Conservation (phyloP, 2,797 vertebrate species). For the Vespertilio murinus region DNA sequence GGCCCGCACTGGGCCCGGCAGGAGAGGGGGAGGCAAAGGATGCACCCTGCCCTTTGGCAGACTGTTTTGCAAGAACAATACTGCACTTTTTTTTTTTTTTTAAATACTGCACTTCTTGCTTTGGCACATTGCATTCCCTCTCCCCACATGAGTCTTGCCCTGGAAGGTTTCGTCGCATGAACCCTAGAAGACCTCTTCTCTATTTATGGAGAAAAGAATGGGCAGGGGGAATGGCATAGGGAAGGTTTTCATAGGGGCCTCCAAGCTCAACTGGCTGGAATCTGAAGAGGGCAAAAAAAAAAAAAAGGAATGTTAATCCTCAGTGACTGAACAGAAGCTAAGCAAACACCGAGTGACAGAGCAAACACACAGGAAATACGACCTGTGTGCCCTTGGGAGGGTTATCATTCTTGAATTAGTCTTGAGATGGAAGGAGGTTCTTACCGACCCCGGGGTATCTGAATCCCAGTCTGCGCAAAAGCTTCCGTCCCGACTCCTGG, state of each 20-base stretch:
- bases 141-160: not conserved
- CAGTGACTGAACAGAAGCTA: conserved; percentile 55
- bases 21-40: not conserved
- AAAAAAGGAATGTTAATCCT: not conserved
- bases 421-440: not conserved
- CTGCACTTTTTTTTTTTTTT: not conserved
- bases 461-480: conserved; percentile 11
- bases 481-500: not conserved
- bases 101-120: not conserved
- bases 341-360: conserved; percentile 21
- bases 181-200: not conserved
- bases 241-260: not conserved
- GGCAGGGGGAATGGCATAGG: not conserved
- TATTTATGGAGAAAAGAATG: conserved; percentile 6
- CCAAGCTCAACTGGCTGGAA: conserved; percentile 31
- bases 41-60: no score
- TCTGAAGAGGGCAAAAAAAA: conserved; percentile 18
- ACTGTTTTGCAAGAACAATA: not conserved
- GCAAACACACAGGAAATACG: conserved; percentile 50
- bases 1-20: not conserved
- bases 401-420: not conserved
- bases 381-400: not conserved
- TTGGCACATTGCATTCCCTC: not conserved
- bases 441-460: not conserved
- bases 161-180: not conserved